Conservation (phyloP, 2,888 invertebrate genomes). For the Cryptus armator region DNA sequence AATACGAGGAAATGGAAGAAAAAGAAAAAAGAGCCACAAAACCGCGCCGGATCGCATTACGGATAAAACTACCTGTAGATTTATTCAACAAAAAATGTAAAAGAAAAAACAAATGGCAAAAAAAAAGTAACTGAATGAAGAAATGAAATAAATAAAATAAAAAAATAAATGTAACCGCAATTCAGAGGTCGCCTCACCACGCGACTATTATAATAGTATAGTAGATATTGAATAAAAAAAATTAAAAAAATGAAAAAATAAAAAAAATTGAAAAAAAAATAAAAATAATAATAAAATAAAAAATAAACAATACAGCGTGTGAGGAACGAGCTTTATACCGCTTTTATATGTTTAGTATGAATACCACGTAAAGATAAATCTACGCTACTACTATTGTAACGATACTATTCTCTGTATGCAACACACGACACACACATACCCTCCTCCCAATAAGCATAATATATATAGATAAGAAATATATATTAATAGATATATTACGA, state of each 20-base stretch:
- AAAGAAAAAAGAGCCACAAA: constrained; percentile 50
- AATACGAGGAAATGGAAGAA: constrained; percentile 32
- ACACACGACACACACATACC: constrained; percentile 76
- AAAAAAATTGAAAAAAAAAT: constrained; percentile 30
- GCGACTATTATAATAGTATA: constrained; percentile 70
- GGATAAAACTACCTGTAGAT: constrained; percentile 47
- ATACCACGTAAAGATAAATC: constrained; percentile 75
- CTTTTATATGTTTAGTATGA: constrained; percentile 84
- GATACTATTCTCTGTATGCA: constrained; percentile 72
- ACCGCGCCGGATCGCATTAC: constrained; percentile 71
- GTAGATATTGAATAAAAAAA: constrained; percentile 50
- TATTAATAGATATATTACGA: constrained; percentile 69
- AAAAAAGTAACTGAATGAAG: constrained; percentile 46
- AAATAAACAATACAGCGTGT: constrained; percentile 76
- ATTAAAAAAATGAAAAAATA: constrained; percentile 50
- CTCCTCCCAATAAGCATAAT: constrained; percentile 73
- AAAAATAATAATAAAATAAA: constrained; percentile 17
- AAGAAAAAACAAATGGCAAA: constrained; percentile 30
- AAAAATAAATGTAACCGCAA: constrained; percentile 58
- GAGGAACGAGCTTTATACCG: constrained; percentile 84
- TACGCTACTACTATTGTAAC: constrained; percentile 70
- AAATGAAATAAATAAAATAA: constrained; percentile 38
- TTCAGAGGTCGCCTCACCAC: constrained; percentile 68
- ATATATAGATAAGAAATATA: constrained; percentile 72
- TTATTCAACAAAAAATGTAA: constrained; percentile 21